Percentiles rank a stretch among this genome's conserved stretches.
These are phyloP conservation scores for Pocillopora grandis DNA, from an alignment of 92 coral and sea anemone species.

Conservation along the genomic window DNA sequence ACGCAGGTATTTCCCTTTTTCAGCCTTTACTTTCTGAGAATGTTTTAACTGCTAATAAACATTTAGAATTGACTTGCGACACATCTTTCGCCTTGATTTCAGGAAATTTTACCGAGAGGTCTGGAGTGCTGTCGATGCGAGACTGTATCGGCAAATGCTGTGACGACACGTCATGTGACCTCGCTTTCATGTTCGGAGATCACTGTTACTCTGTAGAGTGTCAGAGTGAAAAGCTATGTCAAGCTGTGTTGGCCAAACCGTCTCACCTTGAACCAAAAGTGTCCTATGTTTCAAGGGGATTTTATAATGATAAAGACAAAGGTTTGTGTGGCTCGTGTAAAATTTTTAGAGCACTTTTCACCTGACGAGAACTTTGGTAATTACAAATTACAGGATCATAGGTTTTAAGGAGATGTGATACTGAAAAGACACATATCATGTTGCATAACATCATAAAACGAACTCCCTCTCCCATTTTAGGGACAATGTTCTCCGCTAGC, in stretches of 20 bases:
- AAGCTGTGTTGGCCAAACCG: conserved; percentile 89
- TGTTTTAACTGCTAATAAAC: neutral
- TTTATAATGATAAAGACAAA: conserved; percentile 51
- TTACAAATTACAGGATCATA: too few species aligned
- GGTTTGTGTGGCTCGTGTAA: conserved; percentile 14
- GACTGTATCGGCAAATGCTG: conserved; percentile 87
- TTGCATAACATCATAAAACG: neutral
- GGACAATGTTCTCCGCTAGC: conserved; percentile 46
- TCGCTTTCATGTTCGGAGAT: conserved; percentile 98
- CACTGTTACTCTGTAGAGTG: conserved; percentile 95
- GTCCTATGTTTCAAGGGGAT: conserved; percentile 78
- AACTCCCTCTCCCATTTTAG: neutral
- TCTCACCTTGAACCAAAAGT: conserved; percentile 70
- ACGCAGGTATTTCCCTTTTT: conserved; percentile 55
- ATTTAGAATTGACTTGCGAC: neutral
- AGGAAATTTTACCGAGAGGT: conserved; percentile 82
- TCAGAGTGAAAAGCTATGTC: conserved; percentile 74
- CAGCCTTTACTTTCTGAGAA: neutral
- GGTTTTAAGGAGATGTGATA: neutral
- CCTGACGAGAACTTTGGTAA: neutral
- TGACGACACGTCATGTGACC: conserved; percentile 84
- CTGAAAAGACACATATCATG: neutral
- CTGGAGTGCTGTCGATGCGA: conserved; percentile 69
- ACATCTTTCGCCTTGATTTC: neutral
- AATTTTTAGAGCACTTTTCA: too few species aligned